These are phyloP conservation scores for Phymatocera aterrima DNA, from an alignment of 2,888 invertebrate genomes.

Conservation along the genomic window DNA sequence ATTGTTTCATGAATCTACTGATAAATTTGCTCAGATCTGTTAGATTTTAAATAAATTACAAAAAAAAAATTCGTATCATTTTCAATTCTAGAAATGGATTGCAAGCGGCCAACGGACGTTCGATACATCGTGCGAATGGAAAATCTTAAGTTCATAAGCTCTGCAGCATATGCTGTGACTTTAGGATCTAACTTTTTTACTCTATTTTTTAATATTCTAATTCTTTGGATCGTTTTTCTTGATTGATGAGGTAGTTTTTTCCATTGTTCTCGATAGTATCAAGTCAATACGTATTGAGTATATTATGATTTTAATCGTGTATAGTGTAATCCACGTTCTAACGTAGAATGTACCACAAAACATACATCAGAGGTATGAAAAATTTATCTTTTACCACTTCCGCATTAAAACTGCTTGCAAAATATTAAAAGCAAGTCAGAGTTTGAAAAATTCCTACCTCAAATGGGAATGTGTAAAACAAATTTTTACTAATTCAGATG, in stretches of 20 bases:
- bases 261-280: background rate
- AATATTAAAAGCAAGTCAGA: too few species aligned
- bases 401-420: too few species aligned
- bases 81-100: constrained; percentile 79
- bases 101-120: constrained; percentile 82
- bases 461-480: too few species aligned
- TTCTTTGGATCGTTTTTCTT: background rate
- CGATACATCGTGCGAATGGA: constrained; percentile 68
- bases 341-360: too few species aligned
- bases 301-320: too few species aligned
- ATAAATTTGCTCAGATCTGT: background rate
- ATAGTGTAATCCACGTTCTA: too few species aligned
- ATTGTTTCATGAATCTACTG: too few species aligned
- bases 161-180: background rate
- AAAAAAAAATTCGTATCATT: too few species aligned
- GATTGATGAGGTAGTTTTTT: background rate
- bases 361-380: too few species aligned
- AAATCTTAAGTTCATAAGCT: constrained; percentile 52
- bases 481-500: too few species aligned
- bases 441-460: too few species aligned
- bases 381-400: too few species aligned
- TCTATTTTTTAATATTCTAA: background rate
- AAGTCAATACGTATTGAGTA: background rate
- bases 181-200: background rate
- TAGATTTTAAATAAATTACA: background rate